These are phyloP conservation scores for Hyposmocoma kahamanoa DNA, from an alignment of 1,140 invertebrate genomes.

Conservation along the genomic window DNA sequence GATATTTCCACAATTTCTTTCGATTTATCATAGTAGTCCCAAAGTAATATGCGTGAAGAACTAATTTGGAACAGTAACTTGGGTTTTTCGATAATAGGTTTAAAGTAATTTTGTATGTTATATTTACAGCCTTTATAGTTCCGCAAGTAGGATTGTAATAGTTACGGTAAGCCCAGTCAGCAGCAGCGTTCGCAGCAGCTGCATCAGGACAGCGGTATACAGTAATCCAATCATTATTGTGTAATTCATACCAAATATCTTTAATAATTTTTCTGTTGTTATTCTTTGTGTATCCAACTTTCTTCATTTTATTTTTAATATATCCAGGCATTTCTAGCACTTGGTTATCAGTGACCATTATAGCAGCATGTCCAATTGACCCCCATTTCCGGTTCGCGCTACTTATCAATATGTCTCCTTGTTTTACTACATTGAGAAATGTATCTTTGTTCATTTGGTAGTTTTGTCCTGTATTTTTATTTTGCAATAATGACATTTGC, in stretches of 20 bases:
- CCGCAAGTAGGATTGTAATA: slow-evolving; percentile 45
- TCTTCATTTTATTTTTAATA: no score
- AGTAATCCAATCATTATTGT: slow-evolving; percentile 42
- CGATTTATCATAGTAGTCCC: no score
- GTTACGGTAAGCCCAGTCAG: slow-evolving; percentile 36
- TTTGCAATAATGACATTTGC: no score
- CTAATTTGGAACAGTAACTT: slow-evolving; percentile 49
- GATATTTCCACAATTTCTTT: no score
- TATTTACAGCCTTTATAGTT: slow-evolving; percentile 32
- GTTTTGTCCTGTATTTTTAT: slow-evolving; percentile 41
- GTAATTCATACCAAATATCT: slow-evolving; percentile 38
- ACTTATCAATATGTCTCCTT: slow-evolving; percentile 47
- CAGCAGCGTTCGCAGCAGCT: slow-evolving; percentile 24
- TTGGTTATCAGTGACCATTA: slow-evolving; percentile 44
- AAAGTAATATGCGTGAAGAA: slow-evolving; percentile 45
- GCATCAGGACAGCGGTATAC: slow-evolving; percentile 36
- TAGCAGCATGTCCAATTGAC: slow-evolving; percentile 38
- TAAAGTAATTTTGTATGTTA: slow-evolving; percentile 32
- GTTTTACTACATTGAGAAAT: slow-evolving; percentile 45
- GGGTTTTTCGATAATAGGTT: slow-evolving; percentile 35
- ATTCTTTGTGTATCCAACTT: slow-evolving; percentile 30
- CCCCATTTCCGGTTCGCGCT: slow-evolving; percentile 36
- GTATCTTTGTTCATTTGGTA: slow-evolving; percentile 39
- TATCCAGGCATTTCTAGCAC: slow-evolving; percentile 47
- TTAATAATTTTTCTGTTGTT: slow-evolving; percentile 42